Conservation (phyloP, 2,797 vertebrate genomes). For the Coregonus suidteri region DNA sequence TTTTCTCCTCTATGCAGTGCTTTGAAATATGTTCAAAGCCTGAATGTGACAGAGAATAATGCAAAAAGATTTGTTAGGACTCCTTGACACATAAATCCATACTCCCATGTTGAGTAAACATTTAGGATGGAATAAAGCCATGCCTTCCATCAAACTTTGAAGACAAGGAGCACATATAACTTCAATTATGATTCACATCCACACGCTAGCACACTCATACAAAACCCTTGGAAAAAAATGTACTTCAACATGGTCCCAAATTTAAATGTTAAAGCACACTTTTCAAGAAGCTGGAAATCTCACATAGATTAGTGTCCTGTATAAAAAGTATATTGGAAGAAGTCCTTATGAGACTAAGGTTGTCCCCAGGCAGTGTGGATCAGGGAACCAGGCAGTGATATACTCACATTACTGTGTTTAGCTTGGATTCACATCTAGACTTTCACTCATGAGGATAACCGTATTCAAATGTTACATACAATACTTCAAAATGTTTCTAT, state of each 20-base stretch:
- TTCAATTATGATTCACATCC: neutral
- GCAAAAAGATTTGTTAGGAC: neutral
- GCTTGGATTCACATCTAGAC: conserved; percentile 66
- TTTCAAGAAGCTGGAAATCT: conserved; percentile 24
- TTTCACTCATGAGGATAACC: conserved; percentile 60
- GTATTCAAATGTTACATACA: conserved; percentile 63
- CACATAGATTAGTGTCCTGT: conserved; percentile 17
- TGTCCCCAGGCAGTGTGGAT: conserved; percentile 9
- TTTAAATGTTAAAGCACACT: conserved; percentile 37
- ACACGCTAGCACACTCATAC: conserved; percentile 14
- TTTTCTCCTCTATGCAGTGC: conserved; percentile 51
- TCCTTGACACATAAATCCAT: neutral
- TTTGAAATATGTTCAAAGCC: conserved; percentile 53
- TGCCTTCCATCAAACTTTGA: conserved; percentile 32
- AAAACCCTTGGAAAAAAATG: conserved; percentile 18
- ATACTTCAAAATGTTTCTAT: conserved; percentile 66
- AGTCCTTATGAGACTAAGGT: conserved; percentile 22
- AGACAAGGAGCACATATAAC: neutral
- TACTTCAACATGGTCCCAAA: conserved; percentile 28
- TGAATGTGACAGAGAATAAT: conserved; percentile 14
- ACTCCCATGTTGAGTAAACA: neutral
- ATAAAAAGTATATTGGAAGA: conserved; percentile 37
- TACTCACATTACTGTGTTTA: conserved; percentile 43
- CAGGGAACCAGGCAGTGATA: conserved; percentile 59
- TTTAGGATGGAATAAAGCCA: conserved; percentile 25